Percentiles rank a stretch among this genome's conserved stretches.
These are phyloP conservation scores for Acrossocheilus fasciatus DNA, from an alignment of 2,797 vertebrate genomes.

Conservation along the genomic window DNA sequence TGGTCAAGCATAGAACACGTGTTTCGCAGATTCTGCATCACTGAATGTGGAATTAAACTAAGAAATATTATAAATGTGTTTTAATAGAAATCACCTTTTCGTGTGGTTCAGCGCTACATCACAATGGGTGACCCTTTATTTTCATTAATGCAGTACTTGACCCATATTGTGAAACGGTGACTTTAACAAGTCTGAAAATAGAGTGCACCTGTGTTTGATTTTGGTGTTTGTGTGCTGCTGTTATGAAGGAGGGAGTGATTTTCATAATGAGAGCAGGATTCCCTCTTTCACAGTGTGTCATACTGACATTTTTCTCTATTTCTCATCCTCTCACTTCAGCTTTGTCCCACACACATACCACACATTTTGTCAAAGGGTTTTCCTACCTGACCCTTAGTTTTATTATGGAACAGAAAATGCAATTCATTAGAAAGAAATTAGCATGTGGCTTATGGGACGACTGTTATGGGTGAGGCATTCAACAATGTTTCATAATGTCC, in stretches of 20 bases:
- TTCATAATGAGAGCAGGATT: slow-evolving; percentile 76
- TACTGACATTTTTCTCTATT: slow-evolving; percentile 54
- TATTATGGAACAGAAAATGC: slow-evolving; percentile 4
- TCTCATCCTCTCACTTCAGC: slow-evolving; percentile 56
- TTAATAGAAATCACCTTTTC: not conserved
- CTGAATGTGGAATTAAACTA: not conserved
- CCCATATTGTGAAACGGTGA: not conserved
- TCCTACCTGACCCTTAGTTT: slow-evolving; percentile 43
- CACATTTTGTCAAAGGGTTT: slow-evolving; percentile 45
- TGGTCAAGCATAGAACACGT: not conserved
- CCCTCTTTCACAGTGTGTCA: slow-evolving; percentile 72
- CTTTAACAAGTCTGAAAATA: not conserved
- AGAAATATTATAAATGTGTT: not conserved
- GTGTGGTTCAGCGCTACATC: not conserved
- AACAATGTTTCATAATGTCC: too few relatives aligned
- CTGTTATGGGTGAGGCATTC: not conserved
- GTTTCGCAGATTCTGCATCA: not conserved
- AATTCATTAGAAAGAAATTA: not conserved
- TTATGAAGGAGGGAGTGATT: slow-evolving; percentile 58
- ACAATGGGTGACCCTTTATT: not conserved
- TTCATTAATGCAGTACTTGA: not conserved
- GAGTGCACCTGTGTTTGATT: slow-evolving; percentile 6
- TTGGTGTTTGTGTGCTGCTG: slow-evolving; percentile 2
- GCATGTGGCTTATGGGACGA: not conserved
- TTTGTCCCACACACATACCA: slow-evolving; percentile 51